These are phyloP conservation scores for Calameuta pallipes DNA, from an alignment of 2,888 invertebrate genomes.

Conservation along the genomic window DNA sequence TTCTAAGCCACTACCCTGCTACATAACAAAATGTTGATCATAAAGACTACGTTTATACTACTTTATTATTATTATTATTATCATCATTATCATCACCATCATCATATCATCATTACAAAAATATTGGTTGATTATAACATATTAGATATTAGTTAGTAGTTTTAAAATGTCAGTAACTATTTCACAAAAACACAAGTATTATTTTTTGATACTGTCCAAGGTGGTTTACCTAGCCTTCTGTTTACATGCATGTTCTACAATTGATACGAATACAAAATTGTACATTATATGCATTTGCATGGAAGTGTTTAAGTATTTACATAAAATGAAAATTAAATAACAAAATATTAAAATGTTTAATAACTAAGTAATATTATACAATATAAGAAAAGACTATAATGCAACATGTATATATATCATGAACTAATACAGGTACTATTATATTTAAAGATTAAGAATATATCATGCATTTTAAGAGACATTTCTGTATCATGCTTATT, in stretches of 20 bases:
- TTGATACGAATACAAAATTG: not conserved
- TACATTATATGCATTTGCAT: not conserved
- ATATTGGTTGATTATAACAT: not conserved
- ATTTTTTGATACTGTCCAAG: not conserved
- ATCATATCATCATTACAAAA: not conserved
- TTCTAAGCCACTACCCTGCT: conserved; percentile 48
- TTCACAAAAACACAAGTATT: not conserved
- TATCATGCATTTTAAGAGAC: not conserved
- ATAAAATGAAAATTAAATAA: not conserved
- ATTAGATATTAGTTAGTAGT: not conserved
- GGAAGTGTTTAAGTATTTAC: not conserved
- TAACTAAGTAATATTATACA: not conserved
- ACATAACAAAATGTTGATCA: not conserved
- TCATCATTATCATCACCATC: not conserved
- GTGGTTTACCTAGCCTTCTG: not conserved
- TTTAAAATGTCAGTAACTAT: not conserved
- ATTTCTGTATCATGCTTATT: not conserved
- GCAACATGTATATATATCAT: not conserved
- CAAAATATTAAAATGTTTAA: not conserved
- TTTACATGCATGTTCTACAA: not conserved
- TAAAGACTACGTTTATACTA: not conserved
- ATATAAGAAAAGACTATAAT: not conserved
- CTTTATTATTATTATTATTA: not conserved
- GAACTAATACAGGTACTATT: not conserved
- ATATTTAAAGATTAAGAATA: not conserved